These are phyloP conservation scores for Pogonophryne albipinna DNA, from an alignment of 2,797 vertebrate species.

Conservation along the genomic window DNA sequence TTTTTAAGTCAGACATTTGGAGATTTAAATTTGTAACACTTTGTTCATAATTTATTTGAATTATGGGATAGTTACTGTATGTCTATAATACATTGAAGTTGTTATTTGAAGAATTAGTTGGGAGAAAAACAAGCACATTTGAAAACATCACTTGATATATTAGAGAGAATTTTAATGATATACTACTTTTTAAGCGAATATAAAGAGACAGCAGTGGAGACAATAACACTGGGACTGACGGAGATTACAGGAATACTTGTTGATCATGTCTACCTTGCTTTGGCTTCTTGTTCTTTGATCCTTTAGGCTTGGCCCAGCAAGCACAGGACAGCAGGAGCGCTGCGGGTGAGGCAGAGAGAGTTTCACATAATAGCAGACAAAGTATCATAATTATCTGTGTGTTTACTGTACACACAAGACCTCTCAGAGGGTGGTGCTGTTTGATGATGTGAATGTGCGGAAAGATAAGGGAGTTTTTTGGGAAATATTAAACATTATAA, in stretches of 20 bases:
- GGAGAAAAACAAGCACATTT: too few relatives aligned
- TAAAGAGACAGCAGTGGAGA: constrained; percentile 8
- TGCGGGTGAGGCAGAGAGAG: constrained; percentile 72
- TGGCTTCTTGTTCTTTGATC: constrained; percentile 91
- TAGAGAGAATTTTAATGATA: too few relatives aligned
- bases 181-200: background rate
- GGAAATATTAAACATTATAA: constrained; percentile 19
- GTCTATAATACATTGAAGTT: too few relatives aligned
- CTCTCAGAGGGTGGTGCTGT: constrained; percentile 14
- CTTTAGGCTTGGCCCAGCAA: constrained; percentile 86
- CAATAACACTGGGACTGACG: constrained; percentile 17
- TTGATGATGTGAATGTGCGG: constrained; percentile 23
- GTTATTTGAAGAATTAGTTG: too few relatives aligned
- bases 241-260: constrained; percentile 49
- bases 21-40: too few relatives aligned
- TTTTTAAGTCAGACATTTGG: too few relatives aligned
- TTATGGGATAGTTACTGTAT: too few relatives aligned
- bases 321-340: constrained; percentile 86
- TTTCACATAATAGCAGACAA: constrained; percentile 54
- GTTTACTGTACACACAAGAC: constrained; percentile 51
- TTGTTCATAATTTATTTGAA: too few relatives aligned
- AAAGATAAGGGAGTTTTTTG: constrained; percentile 9
- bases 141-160: too few relatives aligned
- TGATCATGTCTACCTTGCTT: constrained; percentile 87
- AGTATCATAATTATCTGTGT: constrained; percentile 50